Evolutionary conservation across 2,113 vertebrate genomes (phyloP).

Genomic region (Pelvicachromis taeniatus): DNA sequence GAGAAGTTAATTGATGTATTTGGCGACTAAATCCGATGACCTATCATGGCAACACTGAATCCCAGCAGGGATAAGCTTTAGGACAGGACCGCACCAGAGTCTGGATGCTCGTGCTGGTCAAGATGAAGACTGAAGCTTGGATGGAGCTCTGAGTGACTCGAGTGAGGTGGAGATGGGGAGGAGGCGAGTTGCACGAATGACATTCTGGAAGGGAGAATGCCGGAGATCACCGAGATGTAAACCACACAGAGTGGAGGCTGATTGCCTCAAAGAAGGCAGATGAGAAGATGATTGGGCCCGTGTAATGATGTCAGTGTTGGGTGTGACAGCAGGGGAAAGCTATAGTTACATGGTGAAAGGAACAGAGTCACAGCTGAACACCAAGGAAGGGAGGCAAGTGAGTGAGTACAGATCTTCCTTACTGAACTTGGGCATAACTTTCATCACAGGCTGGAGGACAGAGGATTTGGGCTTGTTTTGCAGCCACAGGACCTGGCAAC

Average conservation of each 20-base stretch:
- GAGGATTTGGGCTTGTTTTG: neutral
- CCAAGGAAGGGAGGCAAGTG: neutral
- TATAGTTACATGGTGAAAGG: neutral
- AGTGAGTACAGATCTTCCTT: neutral
- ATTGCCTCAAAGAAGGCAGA: neutral
- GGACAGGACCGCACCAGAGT: neutral
- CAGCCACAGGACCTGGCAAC: neutral
- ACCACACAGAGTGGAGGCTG: neutral
- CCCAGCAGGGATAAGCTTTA: neutral
- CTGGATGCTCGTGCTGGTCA: neutral
- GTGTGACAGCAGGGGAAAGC: neutral
- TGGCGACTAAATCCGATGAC: neutral
- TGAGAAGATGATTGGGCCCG: neutral
- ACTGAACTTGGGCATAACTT: neutral
- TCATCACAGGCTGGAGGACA: neutral
- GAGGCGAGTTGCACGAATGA: neutral
- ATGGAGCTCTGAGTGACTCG: neutral
- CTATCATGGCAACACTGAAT: neutral
- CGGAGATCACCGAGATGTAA: neutral
- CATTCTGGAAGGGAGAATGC: neutral
- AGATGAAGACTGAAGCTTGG: neutral
- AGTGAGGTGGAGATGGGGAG: neutral
- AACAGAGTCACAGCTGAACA: neutral
- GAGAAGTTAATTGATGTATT: neutral
- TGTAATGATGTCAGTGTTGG: neutral